Base-by-base conservation (phyloP, 2,797 vertebrate genomes). In the Gymnoscopelus microlampas region DNA sequence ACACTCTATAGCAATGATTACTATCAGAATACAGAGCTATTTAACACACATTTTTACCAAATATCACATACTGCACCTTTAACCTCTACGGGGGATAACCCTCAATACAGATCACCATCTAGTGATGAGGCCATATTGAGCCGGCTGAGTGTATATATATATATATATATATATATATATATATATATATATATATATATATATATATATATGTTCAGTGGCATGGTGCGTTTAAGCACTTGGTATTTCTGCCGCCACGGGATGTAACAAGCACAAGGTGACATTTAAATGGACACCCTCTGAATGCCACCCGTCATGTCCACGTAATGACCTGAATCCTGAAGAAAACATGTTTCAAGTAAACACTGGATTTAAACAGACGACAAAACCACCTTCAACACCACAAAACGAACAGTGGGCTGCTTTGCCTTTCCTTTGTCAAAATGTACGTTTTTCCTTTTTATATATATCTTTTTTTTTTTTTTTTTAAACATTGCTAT, bases 311-410 rank as follows among this genome's bases (percentile, higher is more conserved):
- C 24, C 4, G 4, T 24, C 15, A 53, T 13, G 49, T 4, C 55
- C 56, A 58, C 55, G 60, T 32, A 64, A 56, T 49, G 44, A n/a
- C 63, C 58, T 77, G 73, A 75, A 73, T 82, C 63, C 60, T 74
- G 70, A 67, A 82, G 53, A 75, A 70, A 73, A 73, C 44, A 63
- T 64, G 39, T 79, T 83, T 87, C 77, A 88, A 85, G 77, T 85
- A 86, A 82, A 85, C 81, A 83, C 63, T 76, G 81, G 63, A 82
- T 80, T 74, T 66, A 49, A 74, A 44, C 51, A 74, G 66, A 82
- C 67, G 63, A 80, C 64, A 53, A 70, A 53, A 70, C 61, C 64
- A 69, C 47, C 71, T 73, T 58, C 71, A 73, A 70, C 47, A 56
- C 35, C 68, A 70, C 53, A 60, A 64, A 44, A 44, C 39, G 9